phyloP scores from a whole-genome alignment of 2,797 vertebrate species.

The Notoglanidium macrostoma region DNA sequence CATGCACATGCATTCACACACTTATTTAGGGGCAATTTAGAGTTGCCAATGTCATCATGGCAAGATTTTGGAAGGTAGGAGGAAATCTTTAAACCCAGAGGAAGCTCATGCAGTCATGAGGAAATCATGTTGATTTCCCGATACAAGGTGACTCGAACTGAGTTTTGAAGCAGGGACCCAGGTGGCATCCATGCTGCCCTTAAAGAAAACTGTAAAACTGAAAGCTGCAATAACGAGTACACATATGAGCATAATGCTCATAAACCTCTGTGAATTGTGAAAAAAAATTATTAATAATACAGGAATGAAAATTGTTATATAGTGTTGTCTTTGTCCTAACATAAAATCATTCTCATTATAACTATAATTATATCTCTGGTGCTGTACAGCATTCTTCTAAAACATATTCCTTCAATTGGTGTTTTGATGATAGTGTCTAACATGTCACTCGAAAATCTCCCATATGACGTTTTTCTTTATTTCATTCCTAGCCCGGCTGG shows the following conservation, averaged over 20 bases:
- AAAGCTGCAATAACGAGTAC: neutral
- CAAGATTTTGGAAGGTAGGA: neutral
- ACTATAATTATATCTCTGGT: neutral
- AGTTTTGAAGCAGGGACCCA: neutral
- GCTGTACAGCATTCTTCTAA: neutral
- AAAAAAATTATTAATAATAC: neutral
- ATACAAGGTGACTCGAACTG: neutral
- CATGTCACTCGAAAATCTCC: neutral
- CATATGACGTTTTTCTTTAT: neutral
- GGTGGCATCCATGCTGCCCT: neutral
- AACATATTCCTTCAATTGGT: neutral
- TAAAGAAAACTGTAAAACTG: neutral
- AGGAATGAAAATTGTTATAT: neutral
- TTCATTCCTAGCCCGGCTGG: slow-evolving; percentile 80
- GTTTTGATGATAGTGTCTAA: neutral
- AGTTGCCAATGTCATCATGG: neutral
- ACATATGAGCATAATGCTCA: neutral
- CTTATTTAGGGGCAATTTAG: neutral
- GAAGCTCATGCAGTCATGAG: neutral
- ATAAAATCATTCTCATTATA: neutral
- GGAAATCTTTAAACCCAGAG: neutral
- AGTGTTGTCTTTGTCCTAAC: neutral
- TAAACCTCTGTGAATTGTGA: neutral
- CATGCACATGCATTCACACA: neutral
- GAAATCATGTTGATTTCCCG: too few relatives aligned